Evolutionary conservation across 37 sponge, comb jelly and placozoan species (phyloP).

Genomic region (Theonella swinhoei): DNA sequence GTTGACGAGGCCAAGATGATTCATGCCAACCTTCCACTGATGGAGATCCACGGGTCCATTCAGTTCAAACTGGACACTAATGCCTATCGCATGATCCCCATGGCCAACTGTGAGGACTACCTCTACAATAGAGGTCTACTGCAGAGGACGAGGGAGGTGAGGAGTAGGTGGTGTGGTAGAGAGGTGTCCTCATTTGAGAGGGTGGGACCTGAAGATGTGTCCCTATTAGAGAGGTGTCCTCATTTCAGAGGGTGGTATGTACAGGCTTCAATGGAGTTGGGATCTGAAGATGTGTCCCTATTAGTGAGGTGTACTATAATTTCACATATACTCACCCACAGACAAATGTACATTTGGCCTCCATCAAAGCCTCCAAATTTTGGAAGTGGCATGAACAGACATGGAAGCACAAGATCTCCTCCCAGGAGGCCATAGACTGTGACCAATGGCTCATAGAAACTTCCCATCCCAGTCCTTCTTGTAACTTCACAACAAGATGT

Average conservation of each 20-base stretch:
- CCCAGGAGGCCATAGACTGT: not conserved
- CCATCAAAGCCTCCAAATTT: not conserved
- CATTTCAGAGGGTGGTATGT: no score
- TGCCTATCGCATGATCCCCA: conserved; percentile 77
- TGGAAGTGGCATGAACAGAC: not conserved
- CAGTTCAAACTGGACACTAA: conserved; percentile 85
- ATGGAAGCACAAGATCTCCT: not conserved
- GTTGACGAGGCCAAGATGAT: conserved; percentile 16
- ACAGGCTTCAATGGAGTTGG: no score
- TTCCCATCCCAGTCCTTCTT: no score
- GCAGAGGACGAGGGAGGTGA: conserved; percentile 58
- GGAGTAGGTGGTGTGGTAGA: not conserved
- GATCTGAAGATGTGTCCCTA: no score
- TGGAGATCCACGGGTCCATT: conserved; percentile 65
- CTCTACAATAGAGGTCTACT: conserved; percentile 68
- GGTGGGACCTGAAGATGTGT: no score
- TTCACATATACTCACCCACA: no score
- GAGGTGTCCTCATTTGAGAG: no score
- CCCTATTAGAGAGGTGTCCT: no score
- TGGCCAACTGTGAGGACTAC: conserved; percentile 79
- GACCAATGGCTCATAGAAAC: not conserved
- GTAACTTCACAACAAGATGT: no score
- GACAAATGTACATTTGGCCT: not conserved
- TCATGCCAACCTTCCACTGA: conserved; percentile 17
- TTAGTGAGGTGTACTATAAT: no score